phyloP scores from a whole-genome alignment of 2,888 invertebrate species.

The Hyppa rectilinea region DNA sequence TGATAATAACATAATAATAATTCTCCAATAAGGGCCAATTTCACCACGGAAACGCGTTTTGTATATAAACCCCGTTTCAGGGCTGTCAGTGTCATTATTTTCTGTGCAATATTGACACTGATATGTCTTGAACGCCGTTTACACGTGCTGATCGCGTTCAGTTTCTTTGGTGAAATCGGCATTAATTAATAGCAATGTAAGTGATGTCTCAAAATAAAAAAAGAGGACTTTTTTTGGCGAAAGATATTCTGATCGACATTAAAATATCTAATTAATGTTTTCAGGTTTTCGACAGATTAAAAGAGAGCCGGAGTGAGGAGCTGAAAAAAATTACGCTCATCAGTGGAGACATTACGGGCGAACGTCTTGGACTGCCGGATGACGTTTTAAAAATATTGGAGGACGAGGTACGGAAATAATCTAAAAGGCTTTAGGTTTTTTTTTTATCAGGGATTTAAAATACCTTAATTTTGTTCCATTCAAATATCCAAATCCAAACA shows the following conservation, averaged over 20 bases:
- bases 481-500: neutral
- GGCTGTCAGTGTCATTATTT: too few relatives aligned
- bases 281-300: conserved; percentile 70
- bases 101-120: too few relatives aligned
- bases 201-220: neutral
- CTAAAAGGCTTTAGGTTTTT: neutral
- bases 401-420: conserved; percentile 52
- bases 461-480: neutral
- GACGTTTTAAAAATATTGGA: conserved; percentile 56
- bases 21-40: too few relatives aligned
- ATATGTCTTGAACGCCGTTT: too few relatives aligned
- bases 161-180: too few relatives aligned
- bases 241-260: neutral
- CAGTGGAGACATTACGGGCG: conserved; percentile 60
- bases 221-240: neutral
- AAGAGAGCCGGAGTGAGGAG: conserved; percentile 49
- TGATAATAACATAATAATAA: too few relatives aligned
- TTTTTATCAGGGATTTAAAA: too few relatives aligned
- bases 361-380: conserved; percentile 64
- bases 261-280: conserved; percentile 31
- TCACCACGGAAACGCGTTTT: too few relatives aligned
- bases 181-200: too few relatives aligned
- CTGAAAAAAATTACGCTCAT: conserved; percentile 68
- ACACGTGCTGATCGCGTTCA: too few relatives aligned
- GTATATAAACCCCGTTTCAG: too few relatives aligned